Conservation (phyloP, 2,888 invertebrate genomes). For the Napeogenes inachia region DNA sequence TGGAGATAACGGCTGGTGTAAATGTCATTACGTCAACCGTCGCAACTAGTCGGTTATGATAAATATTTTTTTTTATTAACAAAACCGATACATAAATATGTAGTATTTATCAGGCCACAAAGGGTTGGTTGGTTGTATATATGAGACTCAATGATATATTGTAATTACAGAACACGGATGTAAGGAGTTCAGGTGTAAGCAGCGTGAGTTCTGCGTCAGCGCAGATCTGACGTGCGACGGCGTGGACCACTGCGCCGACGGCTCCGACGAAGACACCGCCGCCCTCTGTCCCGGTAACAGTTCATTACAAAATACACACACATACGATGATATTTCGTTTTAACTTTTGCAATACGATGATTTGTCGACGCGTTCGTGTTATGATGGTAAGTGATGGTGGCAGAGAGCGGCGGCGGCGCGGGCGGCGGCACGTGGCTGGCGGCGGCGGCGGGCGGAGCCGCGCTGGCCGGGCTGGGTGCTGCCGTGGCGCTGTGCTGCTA, state of each 20-base stretch:
- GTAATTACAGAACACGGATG: constrained; percentile 85
- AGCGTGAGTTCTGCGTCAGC: constrained; percentile 94
- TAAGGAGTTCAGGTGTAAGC: constrained; percentile 91
- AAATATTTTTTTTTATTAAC: too few species aligned
- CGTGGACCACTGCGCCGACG: constrained; percentile 95
- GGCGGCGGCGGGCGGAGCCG: constrained; percentile 82
- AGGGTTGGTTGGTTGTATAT: not conserved
- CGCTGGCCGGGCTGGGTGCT: constrained; percentile 83
- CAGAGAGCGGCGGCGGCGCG: constrained; percentile 74
- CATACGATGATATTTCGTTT: not conserved
- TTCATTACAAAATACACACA: not conserved
- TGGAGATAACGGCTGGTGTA: too few species aligned
- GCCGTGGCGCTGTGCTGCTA: constrained; percentile 85
- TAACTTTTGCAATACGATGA: too few species aligned
- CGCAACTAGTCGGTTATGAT: too few species aligned
- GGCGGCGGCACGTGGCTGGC: constrained; percentile 87
- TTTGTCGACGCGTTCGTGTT: too few species aligned
- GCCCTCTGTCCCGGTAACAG: constrained; percentile 88
- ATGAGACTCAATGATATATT: not conserved
- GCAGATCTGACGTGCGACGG: constrained; percentile 94
- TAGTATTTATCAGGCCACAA: not conserved
- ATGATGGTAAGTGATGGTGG: not conserved
- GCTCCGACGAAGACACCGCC: constrained; percentile 92
- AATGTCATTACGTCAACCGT: too few species aligned
- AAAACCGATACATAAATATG: too few species aligned